Percentiles rank a stretch among this genome's conserved stretches.
phyloP scores from a whole-genome alignment of 2,797 vertebrate species.

The Squalus acanthias region DNA sequence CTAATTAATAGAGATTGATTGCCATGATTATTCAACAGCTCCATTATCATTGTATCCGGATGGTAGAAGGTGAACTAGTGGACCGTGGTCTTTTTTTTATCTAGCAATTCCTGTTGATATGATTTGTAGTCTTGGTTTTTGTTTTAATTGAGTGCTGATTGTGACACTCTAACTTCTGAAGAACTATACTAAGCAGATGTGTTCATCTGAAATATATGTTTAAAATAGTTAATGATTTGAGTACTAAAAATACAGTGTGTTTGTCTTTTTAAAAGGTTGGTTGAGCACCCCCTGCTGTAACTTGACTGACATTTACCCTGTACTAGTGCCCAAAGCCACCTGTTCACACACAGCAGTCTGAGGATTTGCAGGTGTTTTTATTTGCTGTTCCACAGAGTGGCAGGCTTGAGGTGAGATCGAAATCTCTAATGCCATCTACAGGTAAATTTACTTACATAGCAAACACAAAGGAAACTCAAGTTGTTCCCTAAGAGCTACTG shows the following conservation, averaged over 20 bases:
- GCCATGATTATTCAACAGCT: background rate
- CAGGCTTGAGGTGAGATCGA: background rate
- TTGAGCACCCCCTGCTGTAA: slow-evolving; percentile 21
- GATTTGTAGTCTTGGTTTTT: background rate
- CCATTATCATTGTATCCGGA: background rate
- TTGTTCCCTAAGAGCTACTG: background rate
- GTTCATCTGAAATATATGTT: background rate
- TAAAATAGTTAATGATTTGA: background rate
- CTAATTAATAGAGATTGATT: background rate
- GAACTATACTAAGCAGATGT: background rate
- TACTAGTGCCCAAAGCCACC: background rate
- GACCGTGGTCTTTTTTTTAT: background rate
- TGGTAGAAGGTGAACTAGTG: background rate
- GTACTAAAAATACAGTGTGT: background rate
- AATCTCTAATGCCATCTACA: slow-evolving; percentile 32
- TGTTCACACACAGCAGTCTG: background rate
- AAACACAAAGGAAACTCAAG: background rate
- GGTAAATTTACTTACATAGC: background rate
- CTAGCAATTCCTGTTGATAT: background rate
- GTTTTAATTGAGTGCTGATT: background rate
- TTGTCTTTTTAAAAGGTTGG: background rate
- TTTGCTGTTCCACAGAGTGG: background rate
- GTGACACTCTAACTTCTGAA: background rate
- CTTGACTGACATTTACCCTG: background rate
- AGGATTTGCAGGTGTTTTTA: slow-evolving; percentile 3